Conservation (phyloP, 1,140 invertebrate species). For the Cotesia vestalis region DNA sequence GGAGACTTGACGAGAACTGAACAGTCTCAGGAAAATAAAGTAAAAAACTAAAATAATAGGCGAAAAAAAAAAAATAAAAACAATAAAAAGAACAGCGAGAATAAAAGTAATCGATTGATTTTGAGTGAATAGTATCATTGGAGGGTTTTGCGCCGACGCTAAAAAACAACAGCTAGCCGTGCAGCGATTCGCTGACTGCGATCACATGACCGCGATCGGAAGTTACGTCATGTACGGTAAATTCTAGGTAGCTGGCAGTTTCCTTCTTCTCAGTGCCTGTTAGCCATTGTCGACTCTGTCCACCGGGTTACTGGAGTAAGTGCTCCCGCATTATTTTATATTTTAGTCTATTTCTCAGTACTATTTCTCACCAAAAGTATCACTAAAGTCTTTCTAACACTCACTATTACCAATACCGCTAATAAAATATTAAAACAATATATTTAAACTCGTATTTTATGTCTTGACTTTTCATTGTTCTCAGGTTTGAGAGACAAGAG, state of each 20-base stretch:
- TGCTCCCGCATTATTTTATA: constrained; percentile 17
- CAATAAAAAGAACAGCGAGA: not conserved
- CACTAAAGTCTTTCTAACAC: not conserved
- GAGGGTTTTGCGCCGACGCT: constrained; percentile 17
- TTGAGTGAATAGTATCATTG: constrained; percentile 29
- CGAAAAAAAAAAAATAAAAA: constrained; percentile 16
- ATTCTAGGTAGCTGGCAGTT: constrained; percentile 52
- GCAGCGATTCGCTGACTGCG: constrained; percentile 27
- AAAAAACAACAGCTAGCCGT: constrained; percentile 20
- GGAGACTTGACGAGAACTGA: no score
- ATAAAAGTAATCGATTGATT: constrained; percentile 37
- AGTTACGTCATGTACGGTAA: constrained; percentile 47
- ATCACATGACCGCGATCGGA: constrained; percentile 31
- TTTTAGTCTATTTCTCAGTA: not conserved
- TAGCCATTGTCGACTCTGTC: constrained; percentile 61
- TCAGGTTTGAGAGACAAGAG: constrained; percentile 54
- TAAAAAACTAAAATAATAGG: not conserved
- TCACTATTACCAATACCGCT: not conserved
- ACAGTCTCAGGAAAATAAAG: no score
- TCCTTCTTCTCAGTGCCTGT: constrained; percentile 62
- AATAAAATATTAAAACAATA: not conserved
- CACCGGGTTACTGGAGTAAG: constrained; percentile 58
- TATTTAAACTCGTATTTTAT: not conserved
- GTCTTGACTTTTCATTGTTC: constrained; percentile 38
- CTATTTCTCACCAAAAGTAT: no score